Conservation (phyloP, 2,888 invertebrate genomes). For the Chelonus formosanus region DNA sequence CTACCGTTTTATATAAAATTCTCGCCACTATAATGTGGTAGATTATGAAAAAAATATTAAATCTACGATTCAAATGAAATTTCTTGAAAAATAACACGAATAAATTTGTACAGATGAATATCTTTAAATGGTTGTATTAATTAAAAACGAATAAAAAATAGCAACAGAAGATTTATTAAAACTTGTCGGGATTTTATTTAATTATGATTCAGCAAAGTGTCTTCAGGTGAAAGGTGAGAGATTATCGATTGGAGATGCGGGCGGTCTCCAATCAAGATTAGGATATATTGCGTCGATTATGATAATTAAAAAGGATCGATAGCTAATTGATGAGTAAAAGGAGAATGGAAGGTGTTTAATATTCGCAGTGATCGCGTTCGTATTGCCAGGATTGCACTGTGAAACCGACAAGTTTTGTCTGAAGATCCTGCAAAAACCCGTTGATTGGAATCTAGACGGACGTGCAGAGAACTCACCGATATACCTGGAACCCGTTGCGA, state of each 20-base stretch:
- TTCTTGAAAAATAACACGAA: neutral
- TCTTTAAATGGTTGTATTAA: neutral
- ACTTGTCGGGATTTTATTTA: neutral
- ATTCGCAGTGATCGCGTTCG: neutral
- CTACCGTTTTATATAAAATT: no score
- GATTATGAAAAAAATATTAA: neutral
- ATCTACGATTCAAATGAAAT: no score
- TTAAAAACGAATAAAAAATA: no score
- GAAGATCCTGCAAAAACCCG: slow-evolving; percentile 52
- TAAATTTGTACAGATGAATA: neutral
- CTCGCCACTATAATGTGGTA: no score
- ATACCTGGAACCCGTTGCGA: slow-evolving; percentile 52
- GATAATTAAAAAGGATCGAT: slow-evolving; percentile 52
- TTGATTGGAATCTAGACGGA: slow-evolving; percentile 60
- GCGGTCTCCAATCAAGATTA: slow-evolving; percentile 29
- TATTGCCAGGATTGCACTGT: slow-evolving; percentile 5
- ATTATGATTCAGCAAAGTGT: slow-evolving; percentile 5
- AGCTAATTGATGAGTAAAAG: slow-evolving; percentile 17
- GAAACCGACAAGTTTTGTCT: neutral
- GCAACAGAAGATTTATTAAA: no score
- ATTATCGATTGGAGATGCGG: slow-evolving; percentile 19
- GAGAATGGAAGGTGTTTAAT: neutral
- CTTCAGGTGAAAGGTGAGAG: slow-evolving; percentile 15
- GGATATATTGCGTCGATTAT: slow-evolving; percentile 51
- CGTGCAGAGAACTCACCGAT: slow-evolving; percentile 40